Conservation (phyloP, 2,797 vertebrate species). For the Periophthalmus magnuspinnatus region DNA sequence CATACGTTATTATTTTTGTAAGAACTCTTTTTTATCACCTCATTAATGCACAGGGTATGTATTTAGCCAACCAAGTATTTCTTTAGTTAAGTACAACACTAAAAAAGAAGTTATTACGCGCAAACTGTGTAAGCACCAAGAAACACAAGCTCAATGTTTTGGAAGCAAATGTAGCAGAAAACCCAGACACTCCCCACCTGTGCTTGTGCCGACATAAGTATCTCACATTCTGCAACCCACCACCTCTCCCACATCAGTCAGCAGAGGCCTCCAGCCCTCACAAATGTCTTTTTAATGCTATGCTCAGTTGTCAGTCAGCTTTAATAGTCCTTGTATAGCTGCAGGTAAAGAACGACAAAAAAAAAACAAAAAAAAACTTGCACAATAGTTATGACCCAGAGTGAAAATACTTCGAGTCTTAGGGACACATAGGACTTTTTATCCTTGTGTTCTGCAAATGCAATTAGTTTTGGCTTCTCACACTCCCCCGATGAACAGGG, state of each 20-base stretch:
- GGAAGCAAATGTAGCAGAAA: slow-evolving; percentile 2
- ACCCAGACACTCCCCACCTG: slow-evolving; percentile 2
- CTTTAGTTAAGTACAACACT: background rate
- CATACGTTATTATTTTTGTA: background rate
- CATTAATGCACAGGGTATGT: too few species aligned
- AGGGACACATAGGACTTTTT: slow-evolving; percentile 19
- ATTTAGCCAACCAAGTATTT: background rate
- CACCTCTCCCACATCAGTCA: background rate
- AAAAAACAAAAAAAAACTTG: too few species aligned
- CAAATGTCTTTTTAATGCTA: slow-evolving; percentile 77
- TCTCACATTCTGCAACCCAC: slow-evolving; percentile 17
- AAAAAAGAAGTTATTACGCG: background rate
- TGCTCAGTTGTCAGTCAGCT: slow-evolving; percentile 65
- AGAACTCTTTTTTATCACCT: too few species aligned
- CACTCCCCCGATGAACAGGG: slow-evolving; percentile 38
- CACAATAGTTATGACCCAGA: slow-evolving; percentile 35
- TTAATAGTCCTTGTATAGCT: slow-evolving; percentile 63
- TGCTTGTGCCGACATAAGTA: slow-evolving; percentile 44
- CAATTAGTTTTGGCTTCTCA: slow-evolving; percentile 53
- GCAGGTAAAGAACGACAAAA: slow-evolving; percentile 55
- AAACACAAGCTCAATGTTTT: background rate
- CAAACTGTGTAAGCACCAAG: background rate
- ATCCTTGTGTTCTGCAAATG: slow-evolving; percentile 31
- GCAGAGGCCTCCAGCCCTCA: slow-evolving; percentile 57
- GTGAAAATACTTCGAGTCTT: slow-evolving; percentile 20